Evolutionary conservation across 2,888 invertebrate species (phyloP).

Genomic region (Caradrina clavipalpis): DNA sequence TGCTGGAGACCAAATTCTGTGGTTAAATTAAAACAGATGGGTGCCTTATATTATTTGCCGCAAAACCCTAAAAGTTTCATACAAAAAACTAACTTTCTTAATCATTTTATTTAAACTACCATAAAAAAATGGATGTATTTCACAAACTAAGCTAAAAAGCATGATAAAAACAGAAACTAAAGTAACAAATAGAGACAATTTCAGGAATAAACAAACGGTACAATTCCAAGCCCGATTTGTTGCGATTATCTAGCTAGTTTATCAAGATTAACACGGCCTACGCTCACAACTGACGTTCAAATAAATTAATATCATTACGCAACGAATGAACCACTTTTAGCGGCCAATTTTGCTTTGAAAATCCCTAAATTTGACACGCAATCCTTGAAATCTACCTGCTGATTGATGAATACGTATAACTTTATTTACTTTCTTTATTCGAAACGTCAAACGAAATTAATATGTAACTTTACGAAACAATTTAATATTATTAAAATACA

Average conservation of each 20-base stretch:
- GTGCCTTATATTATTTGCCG: not conserved
- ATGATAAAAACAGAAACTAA: conserved; percentile 10
- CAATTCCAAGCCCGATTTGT: conserved; percentile 76
- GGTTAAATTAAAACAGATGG: not conserved
- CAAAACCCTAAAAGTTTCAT: not conserved
- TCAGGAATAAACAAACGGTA: conserved; percentile 64
- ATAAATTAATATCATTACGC: conserved; percentile 70
- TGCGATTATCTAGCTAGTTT: conserved; percentile 80
- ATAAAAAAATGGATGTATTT: not conserved
- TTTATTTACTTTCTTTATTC: not conserved
- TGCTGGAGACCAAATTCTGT: not conserved
- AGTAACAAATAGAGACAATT: conserved; percentile 31
- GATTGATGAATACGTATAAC: conserved; percentile 3
- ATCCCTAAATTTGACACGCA: conserved; percentile 53
- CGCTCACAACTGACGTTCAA: conserved; percentile 67
- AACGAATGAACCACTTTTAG: conserved; percentile 60
- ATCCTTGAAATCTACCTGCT: conserved; percentile 16
- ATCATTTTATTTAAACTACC: not conserved
- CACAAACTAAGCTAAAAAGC: not conserved
- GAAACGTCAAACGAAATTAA: not conserved
- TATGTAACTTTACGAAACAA: not conserved
- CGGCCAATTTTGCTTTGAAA: conserved; percentile 50
- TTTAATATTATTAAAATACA: no score
- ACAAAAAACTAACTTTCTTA: not conserved
- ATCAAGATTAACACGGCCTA: conserved; percentile 80